These are phyloP conservation scores for Eupithecia vulgata DNA, from an alignment of 2,888 invertebrate genomes.

Conservation along the genomic window DNA sequence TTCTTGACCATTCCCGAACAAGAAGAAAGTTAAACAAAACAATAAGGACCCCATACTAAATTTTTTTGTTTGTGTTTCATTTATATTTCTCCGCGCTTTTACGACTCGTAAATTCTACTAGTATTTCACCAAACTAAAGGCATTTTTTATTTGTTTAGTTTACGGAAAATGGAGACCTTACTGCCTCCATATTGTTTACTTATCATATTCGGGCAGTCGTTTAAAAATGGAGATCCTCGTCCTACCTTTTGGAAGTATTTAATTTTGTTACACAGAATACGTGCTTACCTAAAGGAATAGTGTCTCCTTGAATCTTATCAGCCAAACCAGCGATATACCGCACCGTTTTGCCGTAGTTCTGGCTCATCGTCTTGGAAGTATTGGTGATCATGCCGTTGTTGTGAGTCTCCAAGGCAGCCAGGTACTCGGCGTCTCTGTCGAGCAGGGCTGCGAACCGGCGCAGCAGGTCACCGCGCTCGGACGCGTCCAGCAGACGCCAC, in stretches of 20 bases:
- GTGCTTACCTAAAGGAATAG: slow-evolving; percentile 47
- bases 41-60: too few relatives aligned
- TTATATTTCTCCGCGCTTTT: too few relatives aligned
- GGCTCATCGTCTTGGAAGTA: slow-evolving; percentile 83
- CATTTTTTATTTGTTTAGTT: too few relatives aligned
- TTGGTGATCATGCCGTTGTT: slow-evolving; percentile 94
- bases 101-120: too few relatives aligned
- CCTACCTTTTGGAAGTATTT: not conserved
- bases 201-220: too few relatives aligned
- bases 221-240: too few relatives aligned
- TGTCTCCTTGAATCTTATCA: slow-evolving; percentile 92
- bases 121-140: too few relatives aligned
- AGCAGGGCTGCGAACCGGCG: slow-evolving; percentile 90
- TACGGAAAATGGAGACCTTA: too few relatives aligned
- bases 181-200: too few relatives aligned
- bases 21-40: too few relatives aligned
- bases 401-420: slow-evolving; percentile 93
- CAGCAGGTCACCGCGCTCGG: slow-evolving; percentile 88
- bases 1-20: too few relatives aligned
- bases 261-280: not conserved
- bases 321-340: slow-evolving; percentile 94
- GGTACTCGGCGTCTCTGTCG: slow-evolving; percentile 88
- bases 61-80: too few relatives aligned
- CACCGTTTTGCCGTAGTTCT: slow-evolving; percentile 73
- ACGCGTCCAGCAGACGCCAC: slow-evolving; percentile 93